phyloP scores from a whole-genome alignment of 2,888 invertebrate genomes.

The Phalangium opilio region DNA sequence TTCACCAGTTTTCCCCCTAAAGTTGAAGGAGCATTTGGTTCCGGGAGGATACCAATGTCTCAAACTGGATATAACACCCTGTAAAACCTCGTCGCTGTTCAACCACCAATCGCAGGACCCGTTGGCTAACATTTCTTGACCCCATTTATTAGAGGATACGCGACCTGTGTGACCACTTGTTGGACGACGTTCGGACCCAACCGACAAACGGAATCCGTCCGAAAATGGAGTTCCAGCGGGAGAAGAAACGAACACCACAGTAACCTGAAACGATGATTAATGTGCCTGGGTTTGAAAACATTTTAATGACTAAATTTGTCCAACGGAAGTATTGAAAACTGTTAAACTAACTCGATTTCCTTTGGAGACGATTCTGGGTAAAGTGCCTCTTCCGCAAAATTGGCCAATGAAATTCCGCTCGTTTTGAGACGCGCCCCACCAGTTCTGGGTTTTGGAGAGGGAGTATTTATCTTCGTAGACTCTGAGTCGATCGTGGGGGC shows the following conservation, averaged over 20 bases:
- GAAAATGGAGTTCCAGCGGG: conserved; percentile 10
- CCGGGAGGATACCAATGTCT: conserved; percentile 15
- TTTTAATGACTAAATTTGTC: no score
- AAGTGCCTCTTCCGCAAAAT: conserved; percentile 15
- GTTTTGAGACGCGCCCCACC: background rate
- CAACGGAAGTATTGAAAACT: no score
- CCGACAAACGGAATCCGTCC: conserved; percentile 14
- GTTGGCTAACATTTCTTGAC: conserved; percentile 1
- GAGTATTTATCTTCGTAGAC: conserved; percentile 5
- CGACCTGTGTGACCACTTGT: background rate
- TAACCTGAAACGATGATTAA: no score
- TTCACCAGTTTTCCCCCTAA: conserved; percentile 7
- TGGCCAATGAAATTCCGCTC: conserved; percentile 1
- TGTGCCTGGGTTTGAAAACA: no score
- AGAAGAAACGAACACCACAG: conserved; percentile 12
- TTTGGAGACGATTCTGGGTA: conserved; percentile 13
- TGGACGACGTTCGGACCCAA: conserved; percentile 6
- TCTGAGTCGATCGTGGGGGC: conserved; percentile 10
- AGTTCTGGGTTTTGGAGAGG: background rate
- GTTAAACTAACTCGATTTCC: background rate
- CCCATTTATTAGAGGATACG: background rate
- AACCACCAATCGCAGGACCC: conserved; percentile 10
- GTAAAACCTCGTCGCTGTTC: conserved; percentile 2
- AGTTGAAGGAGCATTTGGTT: conserved; percentile 11
- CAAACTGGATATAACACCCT: conserved; percentile 14